Percentiles rank a stretch among this genome's conserved stretches.
phyloP scores from a whole-genome alignment of 2,797 vertebrate genomes.

The Dermochelys coriacea region DNA sequence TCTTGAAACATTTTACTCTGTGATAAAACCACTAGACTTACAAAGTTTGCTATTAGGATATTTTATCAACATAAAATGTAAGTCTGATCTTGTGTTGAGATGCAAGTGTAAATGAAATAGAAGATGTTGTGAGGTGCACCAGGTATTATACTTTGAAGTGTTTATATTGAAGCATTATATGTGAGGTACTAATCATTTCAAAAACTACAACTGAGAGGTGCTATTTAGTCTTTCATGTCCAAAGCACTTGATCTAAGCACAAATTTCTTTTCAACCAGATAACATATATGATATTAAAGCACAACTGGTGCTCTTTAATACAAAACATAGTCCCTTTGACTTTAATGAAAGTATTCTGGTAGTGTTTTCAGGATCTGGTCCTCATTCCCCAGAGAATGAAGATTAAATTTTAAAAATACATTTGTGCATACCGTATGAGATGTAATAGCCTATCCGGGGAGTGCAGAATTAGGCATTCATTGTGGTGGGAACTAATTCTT shows the following conservation, averaged over 20 bases:
- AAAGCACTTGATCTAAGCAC: background rate
- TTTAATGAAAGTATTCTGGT: background rate
- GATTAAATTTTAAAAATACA: background rate
- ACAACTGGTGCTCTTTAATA: background rate
- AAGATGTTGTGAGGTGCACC: slow-evolving; percentile 13
- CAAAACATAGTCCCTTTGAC: background rate
- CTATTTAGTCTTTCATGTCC: background rate
- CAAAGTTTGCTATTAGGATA: slow-evolving; percentile 7
- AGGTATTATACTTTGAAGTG: background rate
- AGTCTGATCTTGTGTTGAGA: background rate
- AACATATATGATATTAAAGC: background rate
- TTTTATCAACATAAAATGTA: slow-evolving; percentile 41
- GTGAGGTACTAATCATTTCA: background rate
- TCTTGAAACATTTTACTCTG: slow-evolving; percentile 12
- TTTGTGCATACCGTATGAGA: background rate
- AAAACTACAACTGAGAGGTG: background rate
- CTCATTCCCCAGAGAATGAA: background rate
- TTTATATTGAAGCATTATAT: background rate
- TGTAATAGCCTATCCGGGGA: background rate
- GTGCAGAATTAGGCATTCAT: background rate
- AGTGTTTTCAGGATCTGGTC: background rate
- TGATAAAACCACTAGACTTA: slow-evolving; percentile 26
- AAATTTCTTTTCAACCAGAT: background rate
- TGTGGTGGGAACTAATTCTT: background rate
- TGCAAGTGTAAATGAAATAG: background rate